Percentiles rank a stretch among this genome's conserved stretches.
Evolutionary conservation across 37 sponge, comb jelly and placozoan genomes (phyloP).

Genomic region (Haliclona indistincta): DNA sequence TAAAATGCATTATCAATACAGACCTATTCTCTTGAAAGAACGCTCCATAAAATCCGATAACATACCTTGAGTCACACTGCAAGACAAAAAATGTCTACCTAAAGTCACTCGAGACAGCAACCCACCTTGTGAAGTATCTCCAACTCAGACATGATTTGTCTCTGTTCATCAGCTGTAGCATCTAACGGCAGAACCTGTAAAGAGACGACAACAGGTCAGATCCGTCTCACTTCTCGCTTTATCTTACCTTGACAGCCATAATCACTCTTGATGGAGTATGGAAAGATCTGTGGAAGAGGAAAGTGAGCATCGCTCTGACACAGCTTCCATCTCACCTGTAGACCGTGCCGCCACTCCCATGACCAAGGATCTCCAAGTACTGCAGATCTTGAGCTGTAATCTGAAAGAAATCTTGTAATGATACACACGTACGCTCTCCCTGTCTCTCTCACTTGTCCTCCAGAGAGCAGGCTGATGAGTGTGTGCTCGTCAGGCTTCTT

Average conservation of each 20-base stretch:
- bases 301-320: too few relatives aligned
- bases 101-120: not conserved
- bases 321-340: slow-evolving; percentile 70
- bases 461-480: slow-evolving; percentile 56
- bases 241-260: slow-evolving; percentile 71
- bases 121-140: slow-evolving; percentile 81
- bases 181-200: slow-evolving; percentile 72
- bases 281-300: slow-evolving; percentile 37
- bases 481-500: slow-evolving; percentile 52
- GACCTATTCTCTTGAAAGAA: slow-evolving; percentile 82
- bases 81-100: not conserved
- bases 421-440: too few relatives aligned
- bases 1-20: not conserved
- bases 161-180: slow-evolving; percentile 82
- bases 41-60: slow-evolving; percentile 92
- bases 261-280: slow-evolving; percentile 73
- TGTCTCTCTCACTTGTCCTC: slow-evolving; percentile 64
- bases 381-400: slow-evolving; percentile 69
- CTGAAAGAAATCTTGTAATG: slow-evolving; percentile 11
- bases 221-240: not conserved
- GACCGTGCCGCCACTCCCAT: slow-evolving; percentile 87
- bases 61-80: slow-evolving; percentile 85
- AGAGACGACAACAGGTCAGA: not conserved
- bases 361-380: slow-evolving; percentile 84
- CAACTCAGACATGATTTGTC: slow-evolving; percentile 82